Evolutionary conservation across 2,888 invertebrate genomes (phyloP), one percentile per base, ranked within the genome.

Genomic region (Orthosia gracilis): DNA sequence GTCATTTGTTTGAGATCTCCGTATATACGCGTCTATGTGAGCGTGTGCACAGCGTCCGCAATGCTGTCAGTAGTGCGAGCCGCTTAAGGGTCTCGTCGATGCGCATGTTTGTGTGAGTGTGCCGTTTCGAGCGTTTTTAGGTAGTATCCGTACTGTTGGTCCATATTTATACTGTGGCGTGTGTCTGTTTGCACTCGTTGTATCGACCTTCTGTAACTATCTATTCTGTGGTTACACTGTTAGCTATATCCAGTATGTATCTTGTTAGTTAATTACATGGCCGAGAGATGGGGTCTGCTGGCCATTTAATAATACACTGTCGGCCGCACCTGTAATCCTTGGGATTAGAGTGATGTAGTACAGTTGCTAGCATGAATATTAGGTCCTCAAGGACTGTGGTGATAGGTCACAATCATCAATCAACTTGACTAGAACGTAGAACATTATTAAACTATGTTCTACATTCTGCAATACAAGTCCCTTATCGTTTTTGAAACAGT

Each of bases 241-340:
- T 50, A 11, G n/a, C 7, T 66, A 47, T 45, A 68, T 61, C 26
- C 58, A 57, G 55, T 68, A 52, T 61, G 57, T 69, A 64, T 50
- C 70, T 70, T 58, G 66, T 63, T 69, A 45, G 71, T 82, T 77
- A 80, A 82, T 82, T 71, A 80, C 82, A 55, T 64, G 55, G 18
- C 45, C 45, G 58, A 63, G 55, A 57, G 63, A 76, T 76, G 61
- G 45, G 64, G 21, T 47, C n/a, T 9, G 13, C 17, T 49, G 50
- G 47, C 21, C 55, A 57, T 65, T 76, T 78, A 81, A 81, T 75
- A 69, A 62, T 81, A 76, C 47, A 52, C 54, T 81, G 61, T 80
- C n/a, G 18, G n/a, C 21, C 23, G 50, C 26, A 59, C 55, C 65
- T 73, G 50, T 78, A 73, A 80, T 65, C 55, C 50, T n/a, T 9